phyloP scores from a whole-genome alignment of 2,113 vertebrate species.

The Xiphorhynchus elegans region DNA sequence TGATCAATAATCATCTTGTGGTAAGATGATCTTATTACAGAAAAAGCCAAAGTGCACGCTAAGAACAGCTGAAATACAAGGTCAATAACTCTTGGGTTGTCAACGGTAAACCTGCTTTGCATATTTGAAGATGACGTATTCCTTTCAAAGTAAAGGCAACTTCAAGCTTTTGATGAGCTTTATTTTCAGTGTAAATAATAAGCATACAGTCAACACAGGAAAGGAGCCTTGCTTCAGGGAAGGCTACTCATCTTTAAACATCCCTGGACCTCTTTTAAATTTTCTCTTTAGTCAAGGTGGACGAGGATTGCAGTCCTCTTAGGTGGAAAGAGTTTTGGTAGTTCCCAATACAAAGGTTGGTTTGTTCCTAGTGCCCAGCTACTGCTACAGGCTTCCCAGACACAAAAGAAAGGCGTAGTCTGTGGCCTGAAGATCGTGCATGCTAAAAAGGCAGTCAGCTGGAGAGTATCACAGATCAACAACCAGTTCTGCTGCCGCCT shows the following conservation, averaged over 20 bases:
- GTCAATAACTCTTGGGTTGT: slow-evolving; percentile 46
- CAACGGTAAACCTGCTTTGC: slow-evolving; percentile 13
- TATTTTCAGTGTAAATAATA: neutral
- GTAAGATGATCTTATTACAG: slow-evolving; percentile 58
- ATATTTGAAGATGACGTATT: slow-evolving; percentile 48
- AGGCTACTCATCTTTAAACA: neutral
- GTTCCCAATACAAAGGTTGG: neutral
- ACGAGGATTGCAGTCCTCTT: neutral
- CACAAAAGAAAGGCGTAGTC: slow-evolving; percentile 69
- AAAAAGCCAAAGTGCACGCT: slow-evolving; percentile 43
- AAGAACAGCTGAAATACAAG: slow-evolving; percentile 50
- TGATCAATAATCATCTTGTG: slow-evolving; percentile 58
- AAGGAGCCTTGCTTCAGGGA: neutral
- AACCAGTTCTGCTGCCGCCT: neutral
- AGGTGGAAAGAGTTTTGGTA: slow-evolving; percentile 17
- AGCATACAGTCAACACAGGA: neutral
- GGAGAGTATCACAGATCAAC: slow-evolving; percentile 20
- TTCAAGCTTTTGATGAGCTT: slow-evolving; percentile 14
- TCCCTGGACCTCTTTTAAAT: neutral
- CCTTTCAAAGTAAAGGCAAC: slow-evolving; percentile 46
- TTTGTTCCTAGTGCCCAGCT: slow-evolving; percentile 37
- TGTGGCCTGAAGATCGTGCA: slow-evolving; percentile 65
- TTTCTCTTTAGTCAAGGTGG: neutral
- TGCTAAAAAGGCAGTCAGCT: slow-evolving; percentile 61
- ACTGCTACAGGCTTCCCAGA: slow-evolving; percentile 58